A percentile compares a stretch with the other conserved stretches of the same genome.
phyloP scores from a whole-genome alignment of 2,113 vertebrate species.

The Paraplagusia blochii region DNA sequence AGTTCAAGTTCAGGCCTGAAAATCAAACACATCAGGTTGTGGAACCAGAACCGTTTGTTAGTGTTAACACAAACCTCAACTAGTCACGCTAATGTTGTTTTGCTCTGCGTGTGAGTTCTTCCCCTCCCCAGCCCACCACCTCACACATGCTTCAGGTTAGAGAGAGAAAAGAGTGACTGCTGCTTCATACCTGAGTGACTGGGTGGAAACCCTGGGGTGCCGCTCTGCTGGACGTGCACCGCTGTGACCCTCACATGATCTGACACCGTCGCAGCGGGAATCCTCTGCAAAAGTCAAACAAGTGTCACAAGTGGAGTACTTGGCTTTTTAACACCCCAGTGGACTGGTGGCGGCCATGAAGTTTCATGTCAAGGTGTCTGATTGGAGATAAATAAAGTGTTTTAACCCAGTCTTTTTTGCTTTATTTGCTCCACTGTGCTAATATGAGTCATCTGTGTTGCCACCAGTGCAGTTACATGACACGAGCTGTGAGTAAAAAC shows the following conservation, averaged over 20 bases:
- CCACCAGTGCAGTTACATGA: background rate
- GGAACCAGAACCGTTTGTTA: conserved; percentile 23
- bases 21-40: background rate
- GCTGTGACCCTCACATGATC: conserved; percentile 15
- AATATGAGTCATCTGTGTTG: conserved; percentile 12
- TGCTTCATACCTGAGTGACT: conserved; percentile 48
- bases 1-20: background rate
- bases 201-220: conserved; percentile 32
- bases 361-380: conserved; percentile 24
- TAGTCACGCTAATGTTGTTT: conserved; percentile 42
- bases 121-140: conserved; percentile 11
- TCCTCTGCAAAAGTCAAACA: conserved; percentile 12
- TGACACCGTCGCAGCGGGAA: conserved; percentile 21
- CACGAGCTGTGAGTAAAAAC: background rate
- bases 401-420: conserved; percentile 2
- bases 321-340: conserved; percentile 3
- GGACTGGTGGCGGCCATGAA: conserved; percentile 12
- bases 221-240: conserved; percentile 26
- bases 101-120: conserved; percentile 39
- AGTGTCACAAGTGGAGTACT: conserved; percentile 30
- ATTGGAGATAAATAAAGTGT: conserved; percentile 12
- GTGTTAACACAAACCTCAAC: conserved; percentile 35
- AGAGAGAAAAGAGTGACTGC: conserved; percentile 43
- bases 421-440: conserved; percentile 3
- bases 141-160: conserved; percentile 64